Evolutionary conservation across 64 coral and sea anemone species (phyloP).

Genomic region (Acropora tenuis): DNA sequence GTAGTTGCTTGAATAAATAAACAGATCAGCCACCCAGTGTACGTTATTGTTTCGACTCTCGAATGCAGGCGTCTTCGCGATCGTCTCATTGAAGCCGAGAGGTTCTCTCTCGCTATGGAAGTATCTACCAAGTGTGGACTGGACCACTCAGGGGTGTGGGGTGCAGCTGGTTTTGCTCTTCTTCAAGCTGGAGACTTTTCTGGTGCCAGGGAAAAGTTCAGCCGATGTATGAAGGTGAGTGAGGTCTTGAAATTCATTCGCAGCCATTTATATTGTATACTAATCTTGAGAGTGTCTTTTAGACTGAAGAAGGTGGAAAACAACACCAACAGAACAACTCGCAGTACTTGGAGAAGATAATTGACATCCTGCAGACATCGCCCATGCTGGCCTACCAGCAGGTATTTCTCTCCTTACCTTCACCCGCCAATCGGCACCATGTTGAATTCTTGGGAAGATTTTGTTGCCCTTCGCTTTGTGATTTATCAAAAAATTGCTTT

Average conservation of each 20-base stretch:
- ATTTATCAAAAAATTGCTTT: no score
- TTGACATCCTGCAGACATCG: conserved; percentile 90
- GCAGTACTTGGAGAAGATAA: conserved; percentile 88
- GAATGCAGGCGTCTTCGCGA: conserved; percentile 81
- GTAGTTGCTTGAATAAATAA: no score
- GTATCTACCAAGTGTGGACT: conserved; percentile 97
- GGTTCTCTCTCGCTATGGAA: conserved; percentile 93
- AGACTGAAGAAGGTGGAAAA: conserved; percentile 77
- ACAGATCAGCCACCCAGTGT: neutral
- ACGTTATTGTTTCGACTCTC: neutral
- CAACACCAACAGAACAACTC: conserved; percentile 80
- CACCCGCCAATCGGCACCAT: no score
- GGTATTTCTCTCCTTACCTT: conserved; percentile 24
- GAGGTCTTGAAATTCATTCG: neutral
- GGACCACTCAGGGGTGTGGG: conserved; percentile 92
- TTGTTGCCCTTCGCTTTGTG: no score
- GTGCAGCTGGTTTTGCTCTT: conserved; percentile 81
- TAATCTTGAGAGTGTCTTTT: conserved; percentile 7
- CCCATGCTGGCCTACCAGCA: conserved; percentile 77
- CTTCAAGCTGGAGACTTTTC: conserved; percentile 89
- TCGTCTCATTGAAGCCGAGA: conserved; percentile 92
- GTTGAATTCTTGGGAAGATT: neutral
- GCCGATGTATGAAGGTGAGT: conserved; percentile 89
- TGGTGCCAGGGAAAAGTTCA: conserved; percentile 89
- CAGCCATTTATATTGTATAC: no score